phyloP scores from a whole-genome alignment of 2,113 vertebrate genomes.

The Gallinago media region DNA sequence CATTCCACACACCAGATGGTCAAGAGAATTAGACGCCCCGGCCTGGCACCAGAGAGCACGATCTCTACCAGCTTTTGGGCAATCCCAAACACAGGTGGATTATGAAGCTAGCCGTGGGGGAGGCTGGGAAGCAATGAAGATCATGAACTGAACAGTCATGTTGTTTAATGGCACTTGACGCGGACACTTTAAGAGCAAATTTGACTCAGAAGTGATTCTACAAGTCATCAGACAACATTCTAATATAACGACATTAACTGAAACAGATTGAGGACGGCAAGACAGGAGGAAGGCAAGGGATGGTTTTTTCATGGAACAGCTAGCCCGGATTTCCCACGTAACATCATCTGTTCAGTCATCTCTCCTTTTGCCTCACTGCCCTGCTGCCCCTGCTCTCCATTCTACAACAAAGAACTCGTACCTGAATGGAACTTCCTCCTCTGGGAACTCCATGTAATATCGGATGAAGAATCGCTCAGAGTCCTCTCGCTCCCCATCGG shows the following conservation, averaged over 20 bases:
- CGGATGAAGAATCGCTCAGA: conserved; percentile 96
- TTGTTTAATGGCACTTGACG: neutral
- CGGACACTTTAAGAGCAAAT: neutral
- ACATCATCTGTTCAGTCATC: neutral
- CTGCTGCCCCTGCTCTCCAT: neutral
- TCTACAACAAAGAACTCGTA: conserved; percentile 7
- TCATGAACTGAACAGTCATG: neutral
- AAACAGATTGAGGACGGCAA: neutral
- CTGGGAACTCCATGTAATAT: conserved; percentile 87
- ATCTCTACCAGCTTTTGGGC: neutral
- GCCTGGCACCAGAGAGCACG: neutral
- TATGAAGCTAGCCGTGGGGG: neutral
- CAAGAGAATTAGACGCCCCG: neutral
- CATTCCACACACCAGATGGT: conserved; percentile 47
- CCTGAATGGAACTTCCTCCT: conserved; percentile 90
- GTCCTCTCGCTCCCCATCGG: conserved; percentile 89
- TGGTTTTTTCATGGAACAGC: neutral
- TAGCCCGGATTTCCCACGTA: neutral
- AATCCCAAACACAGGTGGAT: neutral
- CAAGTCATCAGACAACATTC: neutral
- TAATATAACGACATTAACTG: accelerated
- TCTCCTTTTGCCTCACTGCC: neutral
- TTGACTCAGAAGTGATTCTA: neutral
- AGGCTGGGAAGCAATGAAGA: neutral
- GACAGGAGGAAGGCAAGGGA: neutral